These are phyloP conservation scores for Alsophila aescularia DNA, from an alignment of 2,888 invertebrate species.

Conservation along the genomic window DNA sequence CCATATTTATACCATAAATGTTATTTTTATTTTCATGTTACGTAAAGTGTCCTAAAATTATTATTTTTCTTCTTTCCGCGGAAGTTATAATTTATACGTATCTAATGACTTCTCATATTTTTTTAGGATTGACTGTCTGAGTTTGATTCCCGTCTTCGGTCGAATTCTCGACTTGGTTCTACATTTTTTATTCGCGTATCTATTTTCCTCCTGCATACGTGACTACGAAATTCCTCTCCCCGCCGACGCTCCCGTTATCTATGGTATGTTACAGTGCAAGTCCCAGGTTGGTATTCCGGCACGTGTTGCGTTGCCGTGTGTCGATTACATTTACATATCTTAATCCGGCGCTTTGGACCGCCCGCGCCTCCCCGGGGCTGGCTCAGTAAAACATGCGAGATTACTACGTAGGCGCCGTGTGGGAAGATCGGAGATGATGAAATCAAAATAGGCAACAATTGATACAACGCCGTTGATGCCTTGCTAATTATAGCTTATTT, in stretches of 20 bases:
- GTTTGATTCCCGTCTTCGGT: too few relatives aligned
- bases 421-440: constrained; percentile 9
- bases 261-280: neutral
- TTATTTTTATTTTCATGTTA: too few relatives aligned
- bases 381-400: constrained; percentile 25
- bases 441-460: constrained; percentile 11
- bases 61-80: too few relatives aligned
- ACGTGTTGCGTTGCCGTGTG: constrained; percentile 34
- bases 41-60: too few relatives aligned
- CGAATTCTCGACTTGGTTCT: too few relatives aligned
- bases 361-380: constrained; percentile 39
- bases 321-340: constrained; percentile 59
- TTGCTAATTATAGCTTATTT: neutral
- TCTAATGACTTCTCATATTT: too few relatives aligned
- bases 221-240: neutral
- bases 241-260: constrained; percentile 4
- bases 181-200: neutral
- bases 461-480: neutral
- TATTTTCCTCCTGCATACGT: neutral
- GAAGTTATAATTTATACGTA: too few relatives aligned
- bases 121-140: too few relatives aligned
- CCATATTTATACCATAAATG: too few relatives aligned
- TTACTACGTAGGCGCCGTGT: constrained; percentile 13
- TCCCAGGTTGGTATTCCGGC: constrained; percentile 16
- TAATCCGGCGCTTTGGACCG: constrained; percentile 50